These are phyloP conservation scores for Pyralis farinalis DNA, from an alignment of 2,888 invertebrate genomes.

Conservation along the genomic window DNA sequence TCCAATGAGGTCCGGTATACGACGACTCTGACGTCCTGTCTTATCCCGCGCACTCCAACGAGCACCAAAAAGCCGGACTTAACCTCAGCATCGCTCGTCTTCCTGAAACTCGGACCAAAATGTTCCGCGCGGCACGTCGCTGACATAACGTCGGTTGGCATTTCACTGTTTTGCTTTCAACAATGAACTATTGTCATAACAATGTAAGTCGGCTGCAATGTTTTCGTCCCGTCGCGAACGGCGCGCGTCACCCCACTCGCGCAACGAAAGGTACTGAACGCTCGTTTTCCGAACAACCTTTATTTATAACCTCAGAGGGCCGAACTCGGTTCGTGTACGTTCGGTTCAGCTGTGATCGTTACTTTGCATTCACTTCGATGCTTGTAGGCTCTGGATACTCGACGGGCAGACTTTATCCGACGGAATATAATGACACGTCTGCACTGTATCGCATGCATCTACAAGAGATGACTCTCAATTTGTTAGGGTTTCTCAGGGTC, in stretches of 20 bases:
- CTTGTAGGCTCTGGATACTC: constrained; percentile 33
- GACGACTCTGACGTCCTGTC: constrained; percentile 82
- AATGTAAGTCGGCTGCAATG: constrained; percentile 27
- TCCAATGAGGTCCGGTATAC: constrained; percentile 84
- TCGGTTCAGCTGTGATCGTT: constrained; percentile 45
- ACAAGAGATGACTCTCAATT: constrained; percentile 5
- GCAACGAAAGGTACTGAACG: constrained; percentile 43
- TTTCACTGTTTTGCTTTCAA: constrained; percentile 45
- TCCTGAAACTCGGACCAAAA: constrained; percentile 49
- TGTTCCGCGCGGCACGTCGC: constrained; percentile 46
- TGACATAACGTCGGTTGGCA: constrained; percentile 63
- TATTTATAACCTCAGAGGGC: constrained; percentile 46
- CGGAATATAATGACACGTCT: constrained; percentile 17
- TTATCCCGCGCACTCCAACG: constrained; percentile 77
- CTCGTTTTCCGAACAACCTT: constrained; percentile 36
- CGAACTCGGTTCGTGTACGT: constrained; percentile 38
- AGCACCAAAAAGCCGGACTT: constrained; percentile 84
- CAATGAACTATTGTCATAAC: constrained; percentile 35
- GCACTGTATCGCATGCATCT: neutral
- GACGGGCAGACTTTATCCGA: constrained; percentile 25
- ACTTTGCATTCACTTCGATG: constrained; percentile 45
- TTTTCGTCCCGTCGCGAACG: constrained; percentile 24
- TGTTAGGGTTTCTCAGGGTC: constrained; percentile 12
- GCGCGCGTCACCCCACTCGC: constrained; percentile 24
- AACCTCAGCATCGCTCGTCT: constrained; percentile 74